Base-by-base conservation (phyloP, 1,140 invertebrate species). In the Campodea augens region DNA sequence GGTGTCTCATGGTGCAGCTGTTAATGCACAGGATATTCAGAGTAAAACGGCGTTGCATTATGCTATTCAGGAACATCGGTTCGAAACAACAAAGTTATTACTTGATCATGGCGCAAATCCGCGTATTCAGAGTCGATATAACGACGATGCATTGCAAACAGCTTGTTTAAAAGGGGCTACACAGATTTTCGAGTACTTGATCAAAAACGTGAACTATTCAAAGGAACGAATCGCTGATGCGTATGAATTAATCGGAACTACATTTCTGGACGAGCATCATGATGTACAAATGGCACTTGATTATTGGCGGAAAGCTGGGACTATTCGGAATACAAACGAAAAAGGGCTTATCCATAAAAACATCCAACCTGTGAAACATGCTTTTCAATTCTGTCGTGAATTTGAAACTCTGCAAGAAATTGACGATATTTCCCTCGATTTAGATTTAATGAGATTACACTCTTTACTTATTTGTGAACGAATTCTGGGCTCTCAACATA, bases 1-100 rank as follows among this genome's bases (percentile, higher is more conserved):
- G 29, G 68, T 91, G 20, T 60, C 72, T 49, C 70, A 77, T 56
- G 78, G 82, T 25, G 85, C 81, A 19, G 70, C 76, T 52, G 81
- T 89, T 3, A 88, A 92, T 66, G 82, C 85, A 1, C 71, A 74
- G 21, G 89, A 93, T 64, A 84, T 85, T 52, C 86, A 91, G 60
- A 78, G 79, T 52, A 91, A 91, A 64, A 86, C 87, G 49, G 88
- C 87, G 23, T 68, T 95, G 46, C 88, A 95, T 68, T 92, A 95
- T 65, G 85, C 89, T 1, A 88, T 91, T 49, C 83, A 88, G 45
- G 71, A 74, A 55, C 67, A 69, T 49, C 67, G 81, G 49, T 66
- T 87, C 55, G 84, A 87, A 60, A 89, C 87, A 3, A 85, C 82
- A 1, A 78, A 78, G 54, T 63, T 93, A 25, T 61, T 93, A 20